Percentiles rank a stretch among this genome's conserved stretches.
Conservation (phyloP, 1,140 invertebrate species). For the Bombus confusus region DNA sequence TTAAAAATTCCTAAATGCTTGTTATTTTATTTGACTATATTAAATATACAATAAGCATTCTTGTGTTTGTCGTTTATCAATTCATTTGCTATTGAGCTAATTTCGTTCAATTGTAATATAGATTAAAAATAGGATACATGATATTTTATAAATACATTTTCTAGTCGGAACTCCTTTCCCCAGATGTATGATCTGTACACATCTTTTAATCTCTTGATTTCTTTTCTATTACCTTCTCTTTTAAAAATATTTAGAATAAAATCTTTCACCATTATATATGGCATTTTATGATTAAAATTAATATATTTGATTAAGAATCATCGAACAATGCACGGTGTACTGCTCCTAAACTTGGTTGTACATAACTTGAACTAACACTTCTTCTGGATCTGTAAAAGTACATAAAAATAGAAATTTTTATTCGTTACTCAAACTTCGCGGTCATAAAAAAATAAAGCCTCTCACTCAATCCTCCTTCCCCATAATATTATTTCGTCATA, state of each 20-base stretch:
- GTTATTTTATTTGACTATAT: constrained; percentile 58
- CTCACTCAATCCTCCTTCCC: too few relatives aligned
- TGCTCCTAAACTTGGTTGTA: constrained; percentile 79
- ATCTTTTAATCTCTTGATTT: constrained; percentile 1
- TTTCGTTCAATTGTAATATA: constrained; percentile 23
- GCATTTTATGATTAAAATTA: constrained; percentile 31
- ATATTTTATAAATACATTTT: constrained; percentile 52
- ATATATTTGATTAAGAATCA: constrained; percentile 68
- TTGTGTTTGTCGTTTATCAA: constrained; percentile 13
- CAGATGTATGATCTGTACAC: neutral
- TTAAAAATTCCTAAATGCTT: constrained; percentile 48
- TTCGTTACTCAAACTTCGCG: neutral
- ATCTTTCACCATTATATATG: constrained; percentile 45
- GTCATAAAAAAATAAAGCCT: neutral
- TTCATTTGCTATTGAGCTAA: constrained; percentile 19
- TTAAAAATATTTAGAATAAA: constrained; percentile 41
- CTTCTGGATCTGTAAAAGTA: constrained; percentile 73
- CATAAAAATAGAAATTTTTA: neutral
- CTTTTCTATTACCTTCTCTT: neutral
- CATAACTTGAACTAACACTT: constrained; percentile 76
- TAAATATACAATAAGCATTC: constrained; percentile 61
- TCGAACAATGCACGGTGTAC: constrained; percentile 81
- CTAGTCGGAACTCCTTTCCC: neutral
- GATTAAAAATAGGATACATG: constrained; percentile 53
- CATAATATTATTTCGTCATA: neutral